These are phyloP conservation scores for Malthinus flaveolus DNA, from an alignment of 2,888 invertebrate genomes.

Conservation along the genomic window DNA sequence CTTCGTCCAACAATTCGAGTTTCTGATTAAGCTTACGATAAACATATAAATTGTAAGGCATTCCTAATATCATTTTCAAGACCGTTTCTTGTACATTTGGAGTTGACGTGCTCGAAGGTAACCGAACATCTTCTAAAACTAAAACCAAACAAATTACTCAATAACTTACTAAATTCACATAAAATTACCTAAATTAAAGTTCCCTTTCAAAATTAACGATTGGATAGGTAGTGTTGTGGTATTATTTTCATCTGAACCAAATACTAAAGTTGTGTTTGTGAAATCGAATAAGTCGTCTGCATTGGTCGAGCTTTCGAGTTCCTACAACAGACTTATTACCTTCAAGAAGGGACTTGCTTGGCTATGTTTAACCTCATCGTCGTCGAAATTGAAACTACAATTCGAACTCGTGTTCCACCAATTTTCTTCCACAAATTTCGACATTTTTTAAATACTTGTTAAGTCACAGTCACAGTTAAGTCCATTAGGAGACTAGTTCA, in stretches of 20 bases:
- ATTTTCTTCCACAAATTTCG: slow-evolving; percentile 58
- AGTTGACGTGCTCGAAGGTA: slow-evolving; percentile 38
- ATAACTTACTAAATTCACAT: background rate
- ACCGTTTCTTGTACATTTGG: slow-evolving; percentile 56
- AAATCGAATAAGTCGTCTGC: slow-evolving; percentile 7
- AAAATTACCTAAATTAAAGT: slow-evolving; percentile 38
- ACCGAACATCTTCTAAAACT: slow-evolving; percentile 56
- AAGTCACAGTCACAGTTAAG: too few relatives aligned
- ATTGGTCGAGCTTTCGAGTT: background rate
- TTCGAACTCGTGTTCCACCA: slow-evolving; percentile 80
- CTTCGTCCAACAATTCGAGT: slow-evolving; percentile 70
- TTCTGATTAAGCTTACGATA: slow-evolving; percentile 64
- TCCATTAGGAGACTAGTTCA: too few relatives aligned
- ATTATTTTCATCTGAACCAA: slow-evolving; percentile 40
- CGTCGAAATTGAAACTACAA: slow-evolving; percentile 77
- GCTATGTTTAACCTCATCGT: slow-evolving; percentile 61
- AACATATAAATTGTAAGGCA: slow-evolving; percentile 56
- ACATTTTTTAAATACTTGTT: background rate
- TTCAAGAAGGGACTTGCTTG: too few relatives aligned
- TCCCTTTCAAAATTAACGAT: slow-evolving; percentile 45
- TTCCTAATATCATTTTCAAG: slow-evolving; percentile 57
- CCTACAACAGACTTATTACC: slow-evolving; percentile 10
- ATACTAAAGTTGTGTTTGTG: slow-evolving; percentile 32
- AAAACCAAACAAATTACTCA: slow-evolving; percentile 25
- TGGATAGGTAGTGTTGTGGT: slow-evolving; percentile 40